Evolutionary conservation across 2,888 invertebrate species (phyloP), one percentile per base, ranked within the genome.

Genomic region (Belgica antarctica): DNA sequence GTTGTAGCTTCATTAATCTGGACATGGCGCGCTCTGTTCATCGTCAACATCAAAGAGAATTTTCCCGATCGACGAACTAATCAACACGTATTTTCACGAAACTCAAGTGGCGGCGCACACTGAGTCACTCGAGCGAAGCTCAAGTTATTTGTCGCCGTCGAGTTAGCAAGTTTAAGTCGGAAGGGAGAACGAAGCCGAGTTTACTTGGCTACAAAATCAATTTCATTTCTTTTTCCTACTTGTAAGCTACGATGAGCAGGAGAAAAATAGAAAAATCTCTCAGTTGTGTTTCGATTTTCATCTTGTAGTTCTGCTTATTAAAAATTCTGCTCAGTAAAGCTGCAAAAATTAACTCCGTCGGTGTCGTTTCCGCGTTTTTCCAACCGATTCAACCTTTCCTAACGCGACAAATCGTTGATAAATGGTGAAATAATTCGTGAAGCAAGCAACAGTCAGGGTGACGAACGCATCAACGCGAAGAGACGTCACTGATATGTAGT

Each of bases 281-380:
- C 61, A 61, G 61, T 61, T 52, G 52, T 22, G 17, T n/a, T 52
- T 52, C 52, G 52, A 17, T 52, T 52, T 52, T 52, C 52, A 12
- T 52, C 52, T 17, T 4, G 52, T 52, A n/a, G n/a, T n/a, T n/a
- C n/a, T n/a, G n/a, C n/a, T 22, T 19, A 52, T 7, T 2, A 52
- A 22, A 52, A 22, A 52, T 52, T 52, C 46, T 27, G 61, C 61
- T 61, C 61, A 61, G 61, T 61, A 3, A 25, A 61, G 61, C 25
- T 61, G 61, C 25, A 25, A 61, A 61, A 12, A 61, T 19, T 28
- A 12, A 28, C n/a, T 2, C 25, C 17, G 22, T 17, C 52, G 22
- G 52, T 52, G 12, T n/a, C 17, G 22, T 2, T 52, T 17, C 22
- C 52, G 52, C 2, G 52, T 8, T 22, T 52, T 52, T 41, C 15